Evolutionary conservation across 1,140 invertebrate species (phyloP), one percentile per base, ranked within the genome.

Genomic region (Polyergus mexicanus): DNA sequence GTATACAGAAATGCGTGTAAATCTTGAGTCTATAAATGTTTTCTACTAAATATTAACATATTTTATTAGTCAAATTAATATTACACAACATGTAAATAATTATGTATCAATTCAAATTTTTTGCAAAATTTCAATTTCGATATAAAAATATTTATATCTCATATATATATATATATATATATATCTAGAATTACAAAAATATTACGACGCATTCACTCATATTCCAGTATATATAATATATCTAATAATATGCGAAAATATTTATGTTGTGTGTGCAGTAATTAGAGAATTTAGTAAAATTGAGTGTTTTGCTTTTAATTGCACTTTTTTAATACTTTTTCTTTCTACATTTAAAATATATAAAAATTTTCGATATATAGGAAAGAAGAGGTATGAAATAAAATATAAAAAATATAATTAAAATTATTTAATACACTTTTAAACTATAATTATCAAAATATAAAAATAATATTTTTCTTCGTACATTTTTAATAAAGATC

Each of bases 401-500:
- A 25, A 76, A 41, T 11, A 11, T 16, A 41, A 19, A 41, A 6
- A 2, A 28, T 56, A 0, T 22, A 38, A 60, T 2, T 63, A 41
- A 25, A 54, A 13, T 22, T 38, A 58, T 7, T 11, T 3, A 51
- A 74, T 38, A 22, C 0, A 32, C 8, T 74, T n/a, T 74, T 1
- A 28, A 7, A 0, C 16, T 4, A 4, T 41, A 75, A 76, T 76
- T 75, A 22, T 32, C n/a, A 41, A 16, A 3, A 2, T 51, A 41
- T 13, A 10, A 25, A 62, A 76, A 76, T 44, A 63, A 76, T 10
- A 41, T 63, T 62, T 2, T 51, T 51, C 16, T 51, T 19, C 5
- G 6, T 1, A 4, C 72, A 44, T 68, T 13, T 77, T 44, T 68
- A 78, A 78, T 44, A 76, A 74, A 35, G 41, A 35, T 62, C 22